phyloP scores from a whole-genome alignment of 2,797 vertebrate genomes.

The Amblyopsis hoosieri region DNA sequence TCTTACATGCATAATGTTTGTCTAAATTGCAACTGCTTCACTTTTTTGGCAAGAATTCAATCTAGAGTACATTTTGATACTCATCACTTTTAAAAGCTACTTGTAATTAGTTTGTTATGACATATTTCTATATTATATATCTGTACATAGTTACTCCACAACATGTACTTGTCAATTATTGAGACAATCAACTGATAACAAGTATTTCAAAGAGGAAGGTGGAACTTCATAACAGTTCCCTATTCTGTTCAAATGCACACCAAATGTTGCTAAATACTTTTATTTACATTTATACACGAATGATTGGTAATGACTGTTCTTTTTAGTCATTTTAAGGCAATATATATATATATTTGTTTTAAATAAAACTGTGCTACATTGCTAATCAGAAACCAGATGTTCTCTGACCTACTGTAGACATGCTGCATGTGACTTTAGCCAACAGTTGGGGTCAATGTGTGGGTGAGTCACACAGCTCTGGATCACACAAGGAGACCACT shows the following conservation, averaged over 20 bases:
- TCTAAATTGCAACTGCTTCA: neutral
- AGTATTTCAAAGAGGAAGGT: slow-evolving; percentile 8
- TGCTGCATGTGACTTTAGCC: slow-evolving; percentile 27
- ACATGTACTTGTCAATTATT: slow-evolving; percentile 36
- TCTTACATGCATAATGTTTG: neutral
- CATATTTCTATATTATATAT: slow-evolving; percentile 24
- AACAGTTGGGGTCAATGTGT: slow-evolving; percentile 33
- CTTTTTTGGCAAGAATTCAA: slow-evolving; percentile 11
- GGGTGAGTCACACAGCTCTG: slow-evolving; percentile 20
- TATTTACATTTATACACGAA: slow-evolving; percentile 72
- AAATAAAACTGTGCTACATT: slow-evolving; percentile 62
- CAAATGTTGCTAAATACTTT: slow-evolving; percentile 46
- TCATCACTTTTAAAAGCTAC: slow-evolving; percentile 5
- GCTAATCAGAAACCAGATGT: slow-evolving; percentile 42
- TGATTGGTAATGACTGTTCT: slow-evolving; percentile 51
- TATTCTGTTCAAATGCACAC: slow-evolving; percentile 60
- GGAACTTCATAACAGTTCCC: slow-evolving; percentile 46
- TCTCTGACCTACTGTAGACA: slow-evolving; percentile 28
- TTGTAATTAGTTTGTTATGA: slow-evolving; percentile 35
- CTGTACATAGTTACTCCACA: slow-evolving; percentile 25
- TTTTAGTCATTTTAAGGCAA: slow-evolving; percentile 69
- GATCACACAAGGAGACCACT: slow-evolving; percentile 13
- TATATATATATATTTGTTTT: neutral
- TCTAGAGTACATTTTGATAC: neutral
- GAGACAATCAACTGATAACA: slow-evolving; percentile 4